Evolutionary conservation across 1,140 invertebrate species (phyloP).

Genomic region (Brachionus manjavacas): DNA sequence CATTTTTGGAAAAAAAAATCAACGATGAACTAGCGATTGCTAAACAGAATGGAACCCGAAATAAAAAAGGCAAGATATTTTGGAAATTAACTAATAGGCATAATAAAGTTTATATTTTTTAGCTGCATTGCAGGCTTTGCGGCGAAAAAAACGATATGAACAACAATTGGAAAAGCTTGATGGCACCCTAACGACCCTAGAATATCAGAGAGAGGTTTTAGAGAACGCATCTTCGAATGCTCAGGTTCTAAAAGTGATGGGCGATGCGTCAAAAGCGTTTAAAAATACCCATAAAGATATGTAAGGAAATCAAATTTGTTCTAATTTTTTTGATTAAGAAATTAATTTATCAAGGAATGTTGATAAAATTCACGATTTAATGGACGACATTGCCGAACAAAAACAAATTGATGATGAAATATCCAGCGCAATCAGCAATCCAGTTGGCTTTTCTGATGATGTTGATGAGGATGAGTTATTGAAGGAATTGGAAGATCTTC

Average conservation of each 20-base stretch:
- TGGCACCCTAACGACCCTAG: constrained; percentile 94
- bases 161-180: constrained; percentile 96
- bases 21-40: constrained; percentile 77
- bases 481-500: constrained; percentile 62
- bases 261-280: constrained; percentile 86
- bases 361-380: constrained; percentile 93
- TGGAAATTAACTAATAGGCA: neutral
- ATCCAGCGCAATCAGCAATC: constrained; percentile 94
- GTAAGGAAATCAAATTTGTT: neutral
- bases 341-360: constrained; percentile 64
- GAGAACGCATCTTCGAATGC: constrained; percentile 99
- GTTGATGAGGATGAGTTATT: constrained; percentile 77
- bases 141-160: constrained; percentile 94
- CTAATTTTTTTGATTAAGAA: neutral
- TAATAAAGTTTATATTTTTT: neutral
- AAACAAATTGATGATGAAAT: constrained; percentile 97
- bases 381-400: constrained; percentile 99
- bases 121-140: constrained; percentile 91
- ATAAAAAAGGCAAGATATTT: constrained; percentile 63
- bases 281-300: constrained; percentile 79
- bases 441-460: constrained; percentile 78
- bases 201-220: constrained; percentile 92
- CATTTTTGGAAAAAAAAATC: constrained; percentile 93
- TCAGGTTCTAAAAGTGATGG: constrained; percentile 92
- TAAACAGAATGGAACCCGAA: constrained; percentile 89